Percentiles rank a stretch among this genome's conserved stretches.
These are phyloP conservation scores for Myodes glareolus DNA, from an alignment of 2,113 vertebrate genomes.

Conservation along the genomic window DNA sequence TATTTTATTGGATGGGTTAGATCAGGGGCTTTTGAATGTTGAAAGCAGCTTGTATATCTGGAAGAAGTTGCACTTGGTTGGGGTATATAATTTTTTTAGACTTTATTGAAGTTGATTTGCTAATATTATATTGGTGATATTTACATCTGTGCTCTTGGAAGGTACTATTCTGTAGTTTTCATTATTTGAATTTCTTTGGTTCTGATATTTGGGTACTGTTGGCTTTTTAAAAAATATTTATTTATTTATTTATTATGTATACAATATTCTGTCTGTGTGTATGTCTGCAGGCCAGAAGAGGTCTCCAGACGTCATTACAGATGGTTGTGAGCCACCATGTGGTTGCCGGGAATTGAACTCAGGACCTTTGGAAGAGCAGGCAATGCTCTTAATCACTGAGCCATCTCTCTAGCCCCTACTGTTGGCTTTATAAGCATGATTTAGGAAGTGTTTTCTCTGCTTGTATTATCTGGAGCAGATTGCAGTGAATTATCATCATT, in stretches of 20 bases:
- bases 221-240: background rate
- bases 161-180: background rate
- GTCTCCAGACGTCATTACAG: too few relatives aligned
- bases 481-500: background rate
- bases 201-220: conserved; percentile 1
- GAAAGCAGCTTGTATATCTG: background rate
- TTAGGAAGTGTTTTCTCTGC: background rate
- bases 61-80: background rate
- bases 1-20: background rate
- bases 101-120: background rate
- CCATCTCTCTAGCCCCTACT: too few relatives aligned
- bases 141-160: background rate
- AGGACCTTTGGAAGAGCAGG: too few relatives aligned
- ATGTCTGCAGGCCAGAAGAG: too few relatives aligned
- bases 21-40: background rate
- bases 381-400: too few relatives aligned
- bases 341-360: too few relatives aligned
- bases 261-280: too few relatives aligned
- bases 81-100: background rate
- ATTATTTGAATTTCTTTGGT: conserved; percentile 12
- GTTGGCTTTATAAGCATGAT: background rate
- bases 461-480: background rate
- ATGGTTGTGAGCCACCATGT: too few relatives aligned
- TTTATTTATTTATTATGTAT: too few relatives aligned
- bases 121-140: background rate